Evolutionary conservation across 2,797 vertebrate genomes (phyloP).

Genomic region (Garrulus glandarius): DNA sequence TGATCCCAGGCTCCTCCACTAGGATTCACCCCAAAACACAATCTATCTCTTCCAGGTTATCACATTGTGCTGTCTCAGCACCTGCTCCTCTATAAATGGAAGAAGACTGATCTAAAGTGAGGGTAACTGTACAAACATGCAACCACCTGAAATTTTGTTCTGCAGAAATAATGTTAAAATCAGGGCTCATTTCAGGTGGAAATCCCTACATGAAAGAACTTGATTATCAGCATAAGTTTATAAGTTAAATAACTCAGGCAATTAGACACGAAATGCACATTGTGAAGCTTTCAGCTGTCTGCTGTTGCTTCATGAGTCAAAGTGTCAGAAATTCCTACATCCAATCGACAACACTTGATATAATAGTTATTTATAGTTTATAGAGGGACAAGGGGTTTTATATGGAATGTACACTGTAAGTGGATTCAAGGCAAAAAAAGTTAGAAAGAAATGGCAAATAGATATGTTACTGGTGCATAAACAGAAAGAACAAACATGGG

Average conservation of each 20-base stretch:
- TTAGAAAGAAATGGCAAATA: neutral
- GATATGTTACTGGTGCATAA: neutral
- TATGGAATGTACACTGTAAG: neutral
- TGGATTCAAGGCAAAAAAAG: neutral
- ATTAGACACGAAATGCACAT: neutral
- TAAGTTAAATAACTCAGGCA: neutral
- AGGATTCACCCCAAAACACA: neutral
- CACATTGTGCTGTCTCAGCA: neutral
- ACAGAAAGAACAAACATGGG: neutral
- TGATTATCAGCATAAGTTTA: neutral
- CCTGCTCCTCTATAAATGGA: neutral
- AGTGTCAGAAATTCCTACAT: neutral
- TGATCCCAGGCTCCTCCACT: neutral
- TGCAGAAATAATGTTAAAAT: neutral
- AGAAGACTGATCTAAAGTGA: neutral
- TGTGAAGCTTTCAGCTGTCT: neutral
- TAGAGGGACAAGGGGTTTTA: neutral
- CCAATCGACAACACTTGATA: neutral
- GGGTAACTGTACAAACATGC: neutral
- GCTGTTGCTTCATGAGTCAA: neutral
- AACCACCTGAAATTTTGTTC: neutral
- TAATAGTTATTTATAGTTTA: neutral
- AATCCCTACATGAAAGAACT: neutral
- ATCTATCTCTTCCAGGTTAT: neutral
- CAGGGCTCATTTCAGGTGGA: neutral